Evolutionary conservation across 2,888 invertebrate genomes (phyloP).

Genomic region (Eurytoma californica): DNA sequence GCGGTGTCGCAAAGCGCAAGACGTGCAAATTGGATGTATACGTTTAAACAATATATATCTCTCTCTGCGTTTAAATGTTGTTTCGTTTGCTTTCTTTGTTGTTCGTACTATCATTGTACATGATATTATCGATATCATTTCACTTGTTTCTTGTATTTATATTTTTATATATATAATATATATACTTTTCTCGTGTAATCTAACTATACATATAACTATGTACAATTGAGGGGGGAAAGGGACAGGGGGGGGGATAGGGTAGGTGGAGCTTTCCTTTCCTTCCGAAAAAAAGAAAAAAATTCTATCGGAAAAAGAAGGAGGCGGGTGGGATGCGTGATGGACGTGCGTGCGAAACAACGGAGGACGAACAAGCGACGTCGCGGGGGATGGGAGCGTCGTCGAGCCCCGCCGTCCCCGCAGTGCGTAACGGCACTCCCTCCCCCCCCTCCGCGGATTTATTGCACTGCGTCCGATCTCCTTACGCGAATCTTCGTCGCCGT

Average conservation of each 20-base stretch:
- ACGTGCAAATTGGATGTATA: constrained; percentile 50
- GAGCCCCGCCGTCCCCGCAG: too few species aligned
- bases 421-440: too few species aligned
- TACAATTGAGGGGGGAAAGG: constrained; percentile 67
- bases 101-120: constrained; percentile 60
- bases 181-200: constrained; percentile 65
- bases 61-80: constrained; percentile 1
- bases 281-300: not conserved
- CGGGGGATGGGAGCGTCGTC: too few species aligned
- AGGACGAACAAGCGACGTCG: not conserved
- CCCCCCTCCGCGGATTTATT: too few species aligned
- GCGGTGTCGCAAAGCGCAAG: constrained; percentile 41
- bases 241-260: constrained; percentile 51
- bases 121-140: constrained; percentile 56
- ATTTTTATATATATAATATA: constrained; percentile 57
- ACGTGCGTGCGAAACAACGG: constrained; percentile 24
- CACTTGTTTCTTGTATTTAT: constrained; percentile 53
- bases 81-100: constrained; percentile 41
- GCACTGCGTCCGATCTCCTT: too few species aligned
- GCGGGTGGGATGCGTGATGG: not conserved
- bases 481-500: too few species aligned
- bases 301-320: not conserved
- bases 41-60: constrained; percentile 54
- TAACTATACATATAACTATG: constrained; percentile 75
- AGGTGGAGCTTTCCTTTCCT: constrained; percentile 25